Base-by-base conservation (phyloP, 2,888 invertebrate genomes). In the Caradrina kadenii region DNA sequence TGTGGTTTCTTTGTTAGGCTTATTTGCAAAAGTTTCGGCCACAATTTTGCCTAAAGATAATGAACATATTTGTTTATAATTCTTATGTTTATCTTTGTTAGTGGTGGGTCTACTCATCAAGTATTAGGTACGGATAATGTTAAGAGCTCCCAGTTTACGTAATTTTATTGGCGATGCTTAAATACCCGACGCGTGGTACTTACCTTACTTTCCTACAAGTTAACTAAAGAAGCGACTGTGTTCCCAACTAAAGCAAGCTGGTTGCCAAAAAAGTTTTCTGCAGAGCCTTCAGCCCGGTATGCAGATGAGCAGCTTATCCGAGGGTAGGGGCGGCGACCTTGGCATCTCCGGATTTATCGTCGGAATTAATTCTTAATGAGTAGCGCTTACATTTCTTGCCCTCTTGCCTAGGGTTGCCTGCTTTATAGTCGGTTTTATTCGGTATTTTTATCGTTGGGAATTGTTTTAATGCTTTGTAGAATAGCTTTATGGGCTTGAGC, bases 291-390 rank as follows among this genome's bases (percentile, higher is more conserved):
- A 63, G 60, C 26, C 64, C 53, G 48, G 56, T 62, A 78, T 78
- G 78, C 80, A 78, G 78, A 78, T 78, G 80, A 78, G 80, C 66
- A 79, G 70, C 60, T 78, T 75, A 78, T 70, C 63, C 65, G 63
- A 64, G 59, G 54, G 56, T 50, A 54, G 69, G 71, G 77, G 65
- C 60, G 63, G 26, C 74, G 80, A 80, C 82, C 82, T 82, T 80
- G 80, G 66, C 68, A 48, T 56, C 65, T 54, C 56, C 62, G 68
- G 78, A 82, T 81, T 81, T 81, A 81, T 81, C 69, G 80, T 54
- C 63, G 66, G 77, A 82, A 81, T 81, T 81, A 82, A 81, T 81
- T 77, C 71, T 81, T 81, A 81, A 81, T 81, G 81, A 81, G 81
- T 69, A 72, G 78, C 69, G 80, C 81, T 81, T 81, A 81, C 80